Evolutionary conservation across 2,797 vertebrate genomes (phyloP).

Genomic region (Rhabdomys pumilio): DNA sequence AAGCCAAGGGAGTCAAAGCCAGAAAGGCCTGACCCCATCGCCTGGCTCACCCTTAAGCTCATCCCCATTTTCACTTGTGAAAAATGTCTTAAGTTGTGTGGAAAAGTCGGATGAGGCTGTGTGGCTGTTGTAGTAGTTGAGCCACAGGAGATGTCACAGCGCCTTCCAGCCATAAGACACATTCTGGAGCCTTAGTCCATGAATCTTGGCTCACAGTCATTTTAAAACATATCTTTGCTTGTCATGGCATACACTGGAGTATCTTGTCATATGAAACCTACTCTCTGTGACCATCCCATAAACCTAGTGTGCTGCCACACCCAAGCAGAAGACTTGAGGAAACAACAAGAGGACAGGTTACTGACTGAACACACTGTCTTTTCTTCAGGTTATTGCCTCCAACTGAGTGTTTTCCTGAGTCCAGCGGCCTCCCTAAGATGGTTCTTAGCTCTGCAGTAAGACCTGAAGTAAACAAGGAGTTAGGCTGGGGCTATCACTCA

Average conservation of each 20-base stretch:
- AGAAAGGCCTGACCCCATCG: neutral
- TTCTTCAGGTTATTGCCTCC: constrained; percentile 74
- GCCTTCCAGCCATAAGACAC: neutral
- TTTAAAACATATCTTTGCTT: neutral
- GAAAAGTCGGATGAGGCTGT: neutral
- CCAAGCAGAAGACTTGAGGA: neutral
- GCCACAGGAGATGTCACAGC: neutral
- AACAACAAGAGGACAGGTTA: constrained; percentile 21
- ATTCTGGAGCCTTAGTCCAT: neutral
- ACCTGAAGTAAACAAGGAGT: constrained; percentile 23
- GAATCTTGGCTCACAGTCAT: neutral
- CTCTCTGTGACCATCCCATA: neutral
- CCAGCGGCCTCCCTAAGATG: constrained; percentile 7
- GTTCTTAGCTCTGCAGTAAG: constrained; percentile 2
- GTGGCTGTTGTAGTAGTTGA: neutral
- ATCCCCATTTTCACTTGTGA: constrained; percentile 10
- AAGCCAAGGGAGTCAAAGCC: neutral
- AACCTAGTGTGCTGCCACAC: neutral
- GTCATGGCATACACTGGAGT: neutral
- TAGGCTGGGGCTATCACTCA: neutral
- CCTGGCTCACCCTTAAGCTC: neutral
- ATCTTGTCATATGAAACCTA: neutral
- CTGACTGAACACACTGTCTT: constrained; percentile 34
- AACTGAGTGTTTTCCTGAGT: constrained; percentile 73
- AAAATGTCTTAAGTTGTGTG: constrained; percentile 24